Evolutionary conservation across 2,113 vertebrate species (phyloP).

Genomic region (Balaeniceps rex): DNA sequence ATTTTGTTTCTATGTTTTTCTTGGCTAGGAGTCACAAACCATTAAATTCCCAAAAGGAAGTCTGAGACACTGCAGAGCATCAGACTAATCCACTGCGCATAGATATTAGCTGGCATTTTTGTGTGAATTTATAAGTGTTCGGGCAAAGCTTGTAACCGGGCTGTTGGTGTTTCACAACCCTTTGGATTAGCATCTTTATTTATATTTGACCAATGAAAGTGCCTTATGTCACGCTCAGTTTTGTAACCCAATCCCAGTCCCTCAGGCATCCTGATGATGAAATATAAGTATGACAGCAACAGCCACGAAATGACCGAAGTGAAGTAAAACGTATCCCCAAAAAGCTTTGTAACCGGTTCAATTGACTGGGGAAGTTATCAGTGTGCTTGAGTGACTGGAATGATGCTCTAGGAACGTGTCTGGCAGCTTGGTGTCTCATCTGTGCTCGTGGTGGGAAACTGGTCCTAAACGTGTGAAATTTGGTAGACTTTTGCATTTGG

Average conservation of each 20-base stretch:
- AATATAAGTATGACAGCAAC: not conserved
- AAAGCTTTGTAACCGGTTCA: not conserved
- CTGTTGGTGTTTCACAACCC: not conserved
- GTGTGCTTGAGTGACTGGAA: not conserved
- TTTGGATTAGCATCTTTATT: not conserved
- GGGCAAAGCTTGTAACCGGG: not conserved
- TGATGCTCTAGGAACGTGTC: not conserved
- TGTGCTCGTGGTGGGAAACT: not conserved
- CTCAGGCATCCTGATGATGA: not conserved
- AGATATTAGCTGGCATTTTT: not conserved
- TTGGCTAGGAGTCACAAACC: not conserved
- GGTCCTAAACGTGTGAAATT: not conserved
- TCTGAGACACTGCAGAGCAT: not conserved
- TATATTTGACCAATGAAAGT: not conserved
- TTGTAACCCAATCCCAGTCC: not conserved
- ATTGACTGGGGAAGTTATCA: not conserved
- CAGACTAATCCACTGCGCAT: not conserved
- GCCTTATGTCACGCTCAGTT: not conserved
- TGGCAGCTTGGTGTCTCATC: not conserved
- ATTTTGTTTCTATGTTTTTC: not conserved
- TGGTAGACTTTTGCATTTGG: not conserved
- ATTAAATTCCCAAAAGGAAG: not conserved
- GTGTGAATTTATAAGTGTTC: not conserved
- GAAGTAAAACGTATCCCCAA: fast-evolving
- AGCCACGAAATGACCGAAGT: not conserved